Base-by-base conservation (phyloP, 1,140 invertebrate genomes). In the Drosophila ananassae region DNA sequence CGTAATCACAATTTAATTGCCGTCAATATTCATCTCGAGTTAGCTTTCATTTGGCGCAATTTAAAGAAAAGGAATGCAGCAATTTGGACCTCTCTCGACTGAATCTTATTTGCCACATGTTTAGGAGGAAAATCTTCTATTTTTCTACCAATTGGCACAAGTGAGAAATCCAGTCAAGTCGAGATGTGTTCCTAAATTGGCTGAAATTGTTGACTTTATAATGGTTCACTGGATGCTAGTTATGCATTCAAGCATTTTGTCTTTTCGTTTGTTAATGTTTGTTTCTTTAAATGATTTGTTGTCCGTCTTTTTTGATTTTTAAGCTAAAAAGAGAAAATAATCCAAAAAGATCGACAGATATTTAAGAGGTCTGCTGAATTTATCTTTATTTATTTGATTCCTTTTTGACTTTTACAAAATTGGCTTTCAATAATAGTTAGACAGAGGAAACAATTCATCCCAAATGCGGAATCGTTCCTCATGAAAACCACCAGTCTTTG, bases 381-480 rank as follows among this genome's bases (percentile, higher is more conserved):
- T 5, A 28, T 28, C 25, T 28, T 0, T 28, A 28, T 28, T 28
- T 17, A 17, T 28, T 28, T 28, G 25, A 28, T 28, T 17, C 17
- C 1, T 17, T 0, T 17, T 28, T 6, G 6, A 28, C 25, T 28
- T 28, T 10, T n/a, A 17, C 3, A 44, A 44, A 1, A 10, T 4
- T 10, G 21, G 2, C 7, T 22, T 17, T 21, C 22, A 51, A 52
- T 10, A 61, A 54, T 54, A 72, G 17, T 12, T 51, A 0, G 69
- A 60, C 3, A 55, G 41, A 0, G 94, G 93, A 66, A 94, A 94
- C 6, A 94, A 59, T 67, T 91, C 90, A 22, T 94, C 93, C 94
- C 94, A 95, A 51, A 93, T 73, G 2, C 79, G 60, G 90, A 94
- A 94, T 52, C 94, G 91, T 13, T 94, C 92, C 9, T 87, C 77